Evolutionary conservation across 2,797 vertebrate genomes (phyloP).

Genomic region (Sylvilagus floridanus): DNA sequence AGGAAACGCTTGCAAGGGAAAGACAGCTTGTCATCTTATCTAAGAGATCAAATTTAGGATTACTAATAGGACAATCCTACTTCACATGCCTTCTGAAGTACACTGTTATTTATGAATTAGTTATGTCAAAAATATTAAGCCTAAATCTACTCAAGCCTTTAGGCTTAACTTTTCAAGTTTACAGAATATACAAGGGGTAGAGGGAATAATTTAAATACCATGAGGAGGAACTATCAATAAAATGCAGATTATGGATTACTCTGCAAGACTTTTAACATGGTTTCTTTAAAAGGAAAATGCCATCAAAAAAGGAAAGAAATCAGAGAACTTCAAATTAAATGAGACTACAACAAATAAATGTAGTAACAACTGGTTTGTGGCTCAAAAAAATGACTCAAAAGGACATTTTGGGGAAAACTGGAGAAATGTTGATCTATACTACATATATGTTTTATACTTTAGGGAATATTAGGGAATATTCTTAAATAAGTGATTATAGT

Average conservation of each 20-base stretch:
- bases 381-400: conserved; percentile 41
- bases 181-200: conserved; percentile 11
- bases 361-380: not conserved
- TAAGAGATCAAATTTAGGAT: conserved; percentile 43
- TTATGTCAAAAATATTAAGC: conserved; percentile 54
- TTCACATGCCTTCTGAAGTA: not conserved
- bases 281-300: conserved; percentile 15
- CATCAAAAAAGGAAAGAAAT: not conserved
- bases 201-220: conserved; percentile 16
- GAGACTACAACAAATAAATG: conserved; percentile 20
- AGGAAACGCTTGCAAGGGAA: not conserved
- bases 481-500: not conserved
- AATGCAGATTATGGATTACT: conserved; percentile 31
- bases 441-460: not conserved
- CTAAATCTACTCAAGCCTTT: conserved; percentile 35
- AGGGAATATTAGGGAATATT: not conserved
- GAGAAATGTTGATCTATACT: not conserved
- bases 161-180: not conserved
- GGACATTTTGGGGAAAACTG: not conserved
- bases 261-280: not conserved
- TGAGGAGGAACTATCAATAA: conserved; percentile 23
- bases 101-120: not conserved
- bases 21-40: conserved; percentile 6
- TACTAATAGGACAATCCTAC: not conserved
- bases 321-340: not conserved